A percentile compares a stretch with the other conserved stretches of the same genome.
phyloP scores from a whole-genome alignment of 2,888 invertebrate species.

The Napeogenes inachia region DNA sequence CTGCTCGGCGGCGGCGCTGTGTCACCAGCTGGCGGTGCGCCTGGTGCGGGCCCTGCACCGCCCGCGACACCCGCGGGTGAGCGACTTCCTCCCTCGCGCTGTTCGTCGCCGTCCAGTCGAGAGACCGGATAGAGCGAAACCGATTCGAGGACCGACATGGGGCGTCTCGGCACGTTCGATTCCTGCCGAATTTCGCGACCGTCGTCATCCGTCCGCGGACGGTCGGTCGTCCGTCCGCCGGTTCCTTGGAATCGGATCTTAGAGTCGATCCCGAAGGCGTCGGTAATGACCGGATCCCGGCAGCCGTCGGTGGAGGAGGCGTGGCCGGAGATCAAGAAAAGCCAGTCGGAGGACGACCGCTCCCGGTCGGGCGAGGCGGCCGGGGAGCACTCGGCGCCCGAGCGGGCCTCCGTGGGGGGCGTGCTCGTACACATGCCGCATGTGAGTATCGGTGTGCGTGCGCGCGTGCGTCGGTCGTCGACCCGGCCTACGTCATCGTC shows the following conservation, averaged over 20 bases:
- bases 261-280: background rate
- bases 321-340: slow-evolving; percentile 71
- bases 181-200: no score
- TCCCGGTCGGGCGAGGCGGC: slow-evolving; percentile 51
- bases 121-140: no score
- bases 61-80: slow-evolving; percentile 86
- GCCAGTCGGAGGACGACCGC: slow-evolving; percentile 81
- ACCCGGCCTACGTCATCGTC: background rate
- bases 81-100: background rate
- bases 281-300: background rate
- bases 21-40: slow-evolving; percentile 93
- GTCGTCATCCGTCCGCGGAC: no score
- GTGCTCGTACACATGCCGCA: slow-evolving; percentile 95
- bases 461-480: slow-evolving; percentile 9
- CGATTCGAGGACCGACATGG: no score
- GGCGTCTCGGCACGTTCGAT: no score
- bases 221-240: no score
- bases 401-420: slow-evolving; percentile 88
- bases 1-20: slow-evolving; percentile 95
- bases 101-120: no score
- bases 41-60: slow-evolving; percentile 88
- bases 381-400: slow-evolving; percentile 61
- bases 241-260: no score
- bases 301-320: slow-evolving; percentile 78
- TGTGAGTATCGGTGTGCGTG: slow-evolving; percentile 76